phyloP scores from a whole-genome alignment of 2,797 vertebrate species.

The Melanotaenia nigrans region DNA sequence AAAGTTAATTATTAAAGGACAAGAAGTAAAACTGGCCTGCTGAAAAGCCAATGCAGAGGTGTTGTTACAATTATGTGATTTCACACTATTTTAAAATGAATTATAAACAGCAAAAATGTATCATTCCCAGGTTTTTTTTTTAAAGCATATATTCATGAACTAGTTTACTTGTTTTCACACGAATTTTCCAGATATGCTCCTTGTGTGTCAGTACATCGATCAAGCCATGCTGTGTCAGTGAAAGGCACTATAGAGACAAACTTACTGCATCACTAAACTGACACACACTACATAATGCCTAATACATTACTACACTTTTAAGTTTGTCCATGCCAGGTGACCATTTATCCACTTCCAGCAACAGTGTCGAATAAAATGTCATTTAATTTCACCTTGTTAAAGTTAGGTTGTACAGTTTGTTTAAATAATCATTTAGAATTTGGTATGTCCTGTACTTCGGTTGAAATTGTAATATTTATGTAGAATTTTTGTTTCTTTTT shows the following conservation, averaged over 20 bases:
- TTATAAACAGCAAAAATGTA: conserved; percentile 23
- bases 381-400: conserved; percentile 31
- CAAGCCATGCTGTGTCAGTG: conserved; percentile 71
- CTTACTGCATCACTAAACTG: conserved; percentile 72
- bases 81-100: conserved; percentile 7
- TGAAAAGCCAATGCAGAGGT: conserved; percentile 18
- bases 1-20: conserved; percentile 16
- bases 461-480: background rate
- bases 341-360: conserved; percentile 30
- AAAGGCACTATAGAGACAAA: conserved; percentile 78
- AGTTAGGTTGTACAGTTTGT: conserved; percentile 10
- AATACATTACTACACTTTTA: conserved; percentile 49
- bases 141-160: conserved; percentile 26
- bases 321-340: conserved; percentile 36
- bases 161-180: conserved; percentile 34
- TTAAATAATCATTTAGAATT: background rate
- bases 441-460: background rate
- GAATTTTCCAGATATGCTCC: conserved; percentile 12
- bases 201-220: conserved; percentile 58
- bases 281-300: conserved; percentile 61
- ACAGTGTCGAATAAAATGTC: conserved; percentile 19
- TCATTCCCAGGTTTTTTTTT: conserved; percentile 5
- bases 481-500: background rate
- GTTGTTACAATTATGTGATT: conserved; percentile 24
- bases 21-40: conserved; percentile 28